Conservation (phyloP, 1,140 invertebrate genomes). For the Aphaenogaster ashmeadi region DNA sequence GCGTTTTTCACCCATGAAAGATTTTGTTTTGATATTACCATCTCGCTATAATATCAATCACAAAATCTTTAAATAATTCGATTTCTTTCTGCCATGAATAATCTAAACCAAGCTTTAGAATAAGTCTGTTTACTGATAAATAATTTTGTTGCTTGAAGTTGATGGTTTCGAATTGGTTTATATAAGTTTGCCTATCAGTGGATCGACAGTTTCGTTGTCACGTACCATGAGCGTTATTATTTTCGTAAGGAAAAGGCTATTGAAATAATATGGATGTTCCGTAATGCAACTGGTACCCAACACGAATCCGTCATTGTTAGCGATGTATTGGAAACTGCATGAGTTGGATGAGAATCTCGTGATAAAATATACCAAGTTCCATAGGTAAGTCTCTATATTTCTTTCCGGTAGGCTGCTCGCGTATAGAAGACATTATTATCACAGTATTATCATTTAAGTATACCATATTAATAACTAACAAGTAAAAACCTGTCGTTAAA, state of each 20-base stretch:
- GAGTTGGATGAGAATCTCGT: slow-evolving; percentile 39
- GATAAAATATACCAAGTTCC: slow-evolving; percentile 37
- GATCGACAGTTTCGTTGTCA: neutral
- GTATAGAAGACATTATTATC: neutral
- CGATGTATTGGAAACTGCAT: slow-evolving; percentile 23
- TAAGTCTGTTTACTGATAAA: slow-evolving; percentile 7
- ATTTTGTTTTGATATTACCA: neutral
- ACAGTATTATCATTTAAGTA: neutral
- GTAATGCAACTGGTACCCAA: slow-evolving; percentile 47
- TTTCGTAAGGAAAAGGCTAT: neutral
- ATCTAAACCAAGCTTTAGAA: neutral
- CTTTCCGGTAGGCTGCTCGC: slow-evolving; percentile 26
- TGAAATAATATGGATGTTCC: slow-evolving; percentile 59
- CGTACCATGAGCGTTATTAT: neutral
- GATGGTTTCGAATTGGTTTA: neutral
- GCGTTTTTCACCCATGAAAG: neutral
- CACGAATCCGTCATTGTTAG: slow-evolving; percentile 43
- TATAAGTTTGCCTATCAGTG: neutral
- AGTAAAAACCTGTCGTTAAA: neutral
- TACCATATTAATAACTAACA: neutral
- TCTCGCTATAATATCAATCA: neutral
- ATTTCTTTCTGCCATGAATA: neutral
- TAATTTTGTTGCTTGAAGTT: slow-evolving; percentile 1
- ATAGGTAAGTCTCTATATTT: slow-evolving; percentile 49
- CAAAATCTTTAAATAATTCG: neutral